Evolutionary conservation across 2,113 vertebrate species (phyloP).

Genomic region (Oreochromis tanganicae): DNA sequence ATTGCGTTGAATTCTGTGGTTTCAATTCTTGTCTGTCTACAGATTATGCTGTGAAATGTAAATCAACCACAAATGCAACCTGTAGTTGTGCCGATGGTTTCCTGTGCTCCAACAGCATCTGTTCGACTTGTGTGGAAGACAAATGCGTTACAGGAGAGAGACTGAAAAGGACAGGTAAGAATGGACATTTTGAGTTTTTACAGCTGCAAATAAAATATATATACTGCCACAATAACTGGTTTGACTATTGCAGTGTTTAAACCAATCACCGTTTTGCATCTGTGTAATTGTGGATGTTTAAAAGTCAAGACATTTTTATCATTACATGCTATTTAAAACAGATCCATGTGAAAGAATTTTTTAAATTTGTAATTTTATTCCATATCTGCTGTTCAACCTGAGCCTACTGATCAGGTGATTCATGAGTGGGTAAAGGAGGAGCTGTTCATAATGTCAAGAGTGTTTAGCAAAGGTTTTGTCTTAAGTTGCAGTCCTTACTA

Average conservation of each 20-base stretch:
- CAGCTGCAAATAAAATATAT: not conserved
- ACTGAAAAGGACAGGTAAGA: constrained; percentile 25
- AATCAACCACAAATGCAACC: constrained; percentile 10
- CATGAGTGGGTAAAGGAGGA: not conserved
- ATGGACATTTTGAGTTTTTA: not conserved
- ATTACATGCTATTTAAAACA: not conserved
- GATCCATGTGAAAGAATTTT: not conserved
- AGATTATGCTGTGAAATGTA: constrained; percentile 41
- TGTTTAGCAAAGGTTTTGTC: not conserved
- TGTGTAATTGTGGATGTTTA: not conserved
- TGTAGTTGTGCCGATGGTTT: constrained; percentile 47
- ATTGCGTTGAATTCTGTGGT: not conserved
- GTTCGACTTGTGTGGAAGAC: constrained; percentile 30
- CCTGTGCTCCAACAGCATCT: constrained; percentile 49
- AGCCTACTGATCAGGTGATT: not conserved
- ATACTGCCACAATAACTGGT: not conserved
- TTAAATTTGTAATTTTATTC: not conserved
- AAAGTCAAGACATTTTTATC: not conserved
- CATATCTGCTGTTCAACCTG: not conserved
- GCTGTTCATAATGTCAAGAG: not conserved
- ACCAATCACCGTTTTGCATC: not conserved
- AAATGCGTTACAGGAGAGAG: not conserved
- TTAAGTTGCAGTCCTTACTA: not conserved
- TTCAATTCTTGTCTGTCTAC: not conserved
- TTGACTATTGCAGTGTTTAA: not conserved